Percentiles rank a stretch among this genome's conserved stretches.
Evolutionary conservation across 1,140 invertebrate genomes (phyloP).

Genomic region (Nasonia giraulti): DNA sequence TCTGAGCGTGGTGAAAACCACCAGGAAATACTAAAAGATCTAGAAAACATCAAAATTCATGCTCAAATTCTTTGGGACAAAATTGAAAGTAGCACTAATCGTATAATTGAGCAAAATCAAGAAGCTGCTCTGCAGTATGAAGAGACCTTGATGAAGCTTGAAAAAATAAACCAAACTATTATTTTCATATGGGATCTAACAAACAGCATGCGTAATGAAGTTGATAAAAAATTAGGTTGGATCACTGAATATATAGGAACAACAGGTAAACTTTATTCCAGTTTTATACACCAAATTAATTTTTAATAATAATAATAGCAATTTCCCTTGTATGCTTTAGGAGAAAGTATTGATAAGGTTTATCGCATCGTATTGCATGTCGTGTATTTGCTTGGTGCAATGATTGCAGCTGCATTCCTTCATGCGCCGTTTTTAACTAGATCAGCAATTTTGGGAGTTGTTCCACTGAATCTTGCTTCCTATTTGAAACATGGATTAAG

Average conservation of each 20-base stretch:
- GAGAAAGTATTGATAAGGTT: slow-evolving; percentile 65
- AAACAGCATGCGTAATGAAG: slow-evolving; percentile 71
- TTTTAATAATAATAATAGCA: not conserved
- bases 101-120: slow-evolving; percentile 76
- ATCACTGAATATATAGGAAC: slow-evolving; percentile 75
- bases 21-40: slow-evolving; percentile 75
- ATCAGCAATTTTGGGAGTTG: slow-evolving; percentile 64
- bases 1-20: slow-evolving; percentile 73
- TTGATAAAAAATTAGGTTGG: slow-evolving; percentile 77
- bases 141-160: slow-evolving; percentile 76
- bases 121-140: slow-evolving; percentile 75
- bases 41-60: slow-evolving; percentile 76
- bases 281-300: not conserved
- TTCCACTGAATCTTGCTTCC: slow-evolving; percentile 67
- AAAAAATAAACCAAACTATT: slow-evolving; percentile 79
- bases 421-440: slow-evolving; percentile 67
- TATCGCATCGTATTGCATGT: slow-evolving; percentile 62
- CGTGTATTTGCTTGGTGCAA: slow-evolving; percentile 65
- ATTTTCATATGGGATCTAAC: slow-evolving; percentile 75
- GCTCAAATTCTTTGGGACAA: slow-evolving; percentile 75
- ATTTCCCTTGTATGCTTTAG: slow-evolving; percentile 56
- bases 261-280: slow-evolving; percentile 67
- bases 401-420: slow-evolving; percentile 70
- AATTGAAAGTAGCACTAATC: slow-evolving; percentile 72
- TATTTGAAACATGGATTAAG: slow-evolving; percentile 69